phyloP scores from a whole-genome alignment of 1,140 invertebrate genomes.

The Hylyphantes graminicola region DNA sequence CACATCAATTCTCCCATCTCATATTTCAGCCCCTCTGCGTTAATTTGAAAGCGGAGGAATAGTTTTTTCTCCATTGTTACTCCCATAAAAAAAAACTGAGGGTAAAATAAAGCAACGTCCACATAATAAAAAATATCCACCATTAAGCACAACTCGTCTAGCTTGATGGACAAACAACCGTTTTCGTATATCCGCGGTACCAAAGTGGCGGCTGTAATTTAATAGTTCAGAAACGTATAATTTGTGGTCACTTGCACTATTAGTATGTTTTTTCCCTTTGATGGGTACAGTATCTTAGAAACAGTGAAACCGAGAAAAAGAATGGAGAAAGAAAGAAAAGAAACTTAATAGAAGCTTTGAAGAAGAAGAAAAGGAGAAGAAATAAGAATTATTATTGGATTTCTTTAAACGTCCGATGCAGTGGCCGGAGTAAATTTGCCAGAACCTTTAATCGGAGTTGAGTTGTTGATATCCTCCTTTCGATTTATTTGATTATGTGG shows the following conservation, averaged over 20 bases:
- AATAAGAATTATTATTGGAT: conserved; percentile 60
- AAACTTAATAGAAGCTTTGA: conserved; percentile 46
- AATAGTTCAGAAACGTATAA: conserved; percentile 53
- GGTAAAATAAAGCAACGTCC: not conserved
- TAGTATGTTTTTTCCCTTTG: conserved; percentile 45
- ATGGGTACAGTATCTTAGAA: conserved; percentile 27
- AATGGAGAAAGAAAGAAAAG: conserved; percentile 2
- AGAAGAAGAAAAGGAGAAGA: conserved; percentile 37
- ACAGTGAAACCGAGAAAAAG: conserved; percentile 25
- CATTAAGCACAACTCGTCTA: conserved; percentile 22
- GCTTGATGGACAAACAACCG: conserved; percentile 49
- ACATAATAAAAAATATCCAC: conserved; percentile 4
- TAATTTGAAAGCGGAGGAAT: conserved; percentile 44
- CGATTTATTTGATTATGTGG: conserved; percentile 60
- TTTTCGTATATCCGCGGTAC: conserved; percentile 18
- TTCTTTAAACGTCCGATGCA: conserved; percentile 51
- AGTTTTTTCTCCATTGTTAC: conserved; percentile 3
- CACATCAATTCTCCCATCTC: conserved; percentile 22
- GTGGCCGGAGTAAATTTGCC: conserved; percentile 56
- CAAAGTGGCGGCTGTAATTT: conserved; percentile 49
- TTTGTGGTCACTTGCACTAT: conserved; percentile 51
- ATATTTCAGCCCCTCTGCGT: conserved; percentile 26
- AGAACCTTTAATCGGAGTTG: conserved; percentile 60
- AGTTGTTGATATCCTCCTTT: conserved; percentile 59
- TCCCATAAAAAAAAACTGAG: not conserved